phyloP scores from a whole-genome alignment of 2,888 invertebrate species.

The Eumerus sabulonum region DNA sequence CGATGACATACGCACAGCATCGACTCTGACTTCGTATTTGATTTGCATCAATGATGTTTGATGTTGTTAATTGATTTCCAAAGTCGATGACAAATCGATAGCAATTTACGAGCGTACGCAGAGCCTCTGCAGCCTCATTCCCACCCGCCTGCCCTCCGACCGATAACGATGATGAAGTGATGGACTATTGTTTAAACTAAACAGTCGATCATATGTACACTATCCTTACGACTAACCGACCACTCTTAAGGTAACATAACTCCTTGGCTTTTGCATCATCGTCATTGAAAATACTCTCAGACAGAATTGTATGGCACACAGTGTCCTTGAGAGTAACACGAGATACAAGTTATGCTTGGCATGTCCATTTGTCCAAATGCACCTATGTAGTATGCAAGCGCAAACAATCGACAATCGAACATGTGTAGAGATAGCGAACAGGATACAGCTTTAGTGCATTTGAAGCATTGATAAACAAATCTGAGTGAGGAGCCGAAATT shows the following conservation, averaged over 20 bases:
- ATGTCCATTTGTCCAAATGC: conserved; percentile 23
- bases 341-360: conserved; percentile 53
- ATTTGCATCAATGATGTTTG: conserved; percentile 74
- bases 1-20: neutral
- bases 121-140: conserved; percentile 15
- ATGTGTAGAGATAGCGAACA: neutral
- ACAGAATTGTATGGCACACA: conserved; percentile 13
- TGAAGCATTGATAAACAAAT: conserved; percentile 33
- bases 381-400: conserved; percentile 2
- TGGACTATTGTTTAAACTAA: conserved; percentile 65
- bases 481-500: conserved; percentile 22
- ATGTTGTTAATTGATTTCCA: conserved; percentile 79
- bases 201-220: conserved; percentile 28
- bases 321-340: conserved; percentile 62
- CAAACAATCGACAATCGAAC: conserved; percentile 10
- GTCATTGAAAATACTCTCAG: conserved; percentile 30
- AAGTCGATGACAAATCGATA: conserved; percentile 73
- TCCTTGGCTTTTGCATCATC: conserved; percentile 55
- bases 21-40: conserved; percentile 54
- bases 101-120: conserved; percentile 60
- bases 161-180: conserved; percentile 39
- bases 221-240: conserved; percentile 43
- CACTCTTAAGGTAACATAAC: conserved; percentile 66
- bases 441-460: neutral
- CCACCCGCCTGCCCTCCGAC: neutral